Percentiles rank a stretch among this genome's conserved stretches.
Conservation (phyloP, 53 echinoderm and acorn worm species). For the Antedon mediterranea region DNA sequence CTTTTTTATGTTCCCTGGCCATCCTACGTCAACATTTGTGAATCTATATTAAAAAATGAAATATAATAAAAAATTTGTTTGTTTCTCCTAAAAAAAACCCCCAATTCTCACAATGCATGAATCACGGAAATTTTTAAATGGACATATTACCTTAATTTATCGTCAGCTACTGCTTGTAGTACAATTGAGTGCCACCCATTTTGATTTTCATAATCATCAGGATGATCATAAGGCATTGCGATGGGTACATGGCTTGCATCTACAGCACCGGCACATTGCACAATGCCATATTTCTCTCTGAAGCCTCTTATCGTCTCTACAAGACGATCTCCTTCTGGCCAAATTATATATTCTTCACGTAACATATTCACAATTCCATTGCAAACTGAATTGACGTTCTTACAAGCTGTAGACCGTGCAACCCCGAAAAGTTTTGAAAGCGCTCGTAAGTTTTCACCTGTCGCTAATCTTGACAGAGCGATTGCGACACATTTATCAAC, state of each 20-base stretch:
- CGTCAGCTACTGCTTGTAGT: constrained; percentile 38
- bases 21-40: constrained; percentile 35
- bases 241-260: constrained; percentile 48
- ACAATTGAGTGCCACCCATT: constrained; percentile 48
- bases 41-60: constrained; percentile 16
- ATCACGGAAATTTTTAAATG: too few species aligned
- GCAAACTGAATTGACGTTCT: constrained; percentile 28
- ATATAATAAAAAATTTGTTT: too few species aligned
- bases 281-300: constrained; percentile 26
- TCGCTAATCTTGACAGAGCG: constrained; percentile 42
- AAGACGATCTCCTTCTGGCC: constrained; percentile 26
- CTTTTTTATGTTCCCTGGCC: constrained; percentile 24
- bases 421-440: constrained; percentile 48
- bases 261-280: constrained; percentile 35
- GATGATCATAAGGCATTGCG: constrained; percentile 17
- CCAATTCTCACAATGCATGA: too few species aligned
- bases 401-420: constrained; percentile 22
- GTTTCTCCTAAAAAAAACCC: too few species aligned
- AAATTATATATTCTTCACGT: constrained; percentile 12
- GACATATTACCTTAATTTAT: constrained; percentile 22
- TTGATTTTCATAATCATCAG: constrained; percentile 36
- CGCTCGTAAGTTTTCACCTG: constrained; percentile 36
- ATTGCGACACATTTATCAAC: constrained; percentile 35
- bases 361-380: constrained; percentile 16
- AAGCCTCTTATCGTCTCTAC: constrained; percentile 25